Percentiles rank a stretch among this genome's conserved stretches.
Conservation (phyloP, 2,113 vertebrate genomes). For the Climacteris rufus region DNA sequence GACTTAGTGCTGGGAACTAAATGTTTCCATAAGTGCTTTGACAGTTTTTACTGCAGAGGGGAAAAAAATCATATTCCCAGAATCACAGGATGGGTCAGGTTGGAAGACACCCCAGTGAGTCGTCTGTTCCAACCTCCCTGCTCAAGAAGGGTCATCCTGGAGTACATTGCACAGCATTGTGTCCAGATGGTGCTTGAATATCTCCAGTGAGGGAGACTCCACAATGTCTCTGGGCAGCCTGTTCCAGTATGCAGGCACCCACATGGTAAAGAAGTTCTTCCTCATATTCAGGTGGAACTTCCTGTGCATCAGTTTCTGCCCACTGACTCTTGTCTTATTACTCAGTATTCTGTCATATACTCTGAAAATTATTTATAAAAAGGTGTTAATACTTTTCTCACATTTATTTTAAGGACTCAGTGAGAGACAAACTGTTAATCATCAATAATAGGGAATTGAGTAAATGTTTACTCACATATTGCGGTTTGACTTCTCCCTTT, state of each 20-base stretch:
- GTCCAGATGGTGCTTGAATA: neutral
- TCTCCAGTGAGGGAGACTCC: neutral
- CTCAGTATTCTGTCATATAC: neutral
- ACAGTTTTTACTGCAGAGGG: neutral
- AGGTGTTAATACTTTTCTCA: neutral
- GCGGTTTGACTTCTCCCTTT: neutral
- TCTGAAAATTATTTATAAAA: neutral
- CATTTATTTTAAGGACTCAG: neutral
- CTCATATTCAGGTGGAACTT: neutral
- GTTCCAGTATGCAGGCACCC: rapidly evolving
- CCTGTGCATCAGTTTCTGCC: neutral
- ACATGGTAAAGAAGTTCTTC: neutral
- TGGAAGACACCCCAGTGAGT: neutral
- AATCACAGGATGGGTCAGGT: neutral
- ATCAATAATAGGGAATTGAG: neutral
- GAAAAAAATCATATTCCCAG: neutral
- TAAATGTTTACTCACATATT: neutral
- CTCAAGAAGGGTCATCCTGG: neutral
- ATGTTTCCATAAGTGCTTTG: neutral
- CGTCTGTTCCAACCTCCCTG: neutral
- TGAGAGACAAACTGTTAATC: neutral
- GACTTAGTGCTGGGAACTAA: neutral
- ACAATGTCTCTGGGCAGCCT: neutral
- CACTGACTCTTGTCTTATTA: neutral
- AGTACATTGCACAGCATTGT: neutral